Evolutionary conservation across 1,140 invertebrate genomes (phyloP).

Genomic region (Drosophila sulfurigaster): DNA sequence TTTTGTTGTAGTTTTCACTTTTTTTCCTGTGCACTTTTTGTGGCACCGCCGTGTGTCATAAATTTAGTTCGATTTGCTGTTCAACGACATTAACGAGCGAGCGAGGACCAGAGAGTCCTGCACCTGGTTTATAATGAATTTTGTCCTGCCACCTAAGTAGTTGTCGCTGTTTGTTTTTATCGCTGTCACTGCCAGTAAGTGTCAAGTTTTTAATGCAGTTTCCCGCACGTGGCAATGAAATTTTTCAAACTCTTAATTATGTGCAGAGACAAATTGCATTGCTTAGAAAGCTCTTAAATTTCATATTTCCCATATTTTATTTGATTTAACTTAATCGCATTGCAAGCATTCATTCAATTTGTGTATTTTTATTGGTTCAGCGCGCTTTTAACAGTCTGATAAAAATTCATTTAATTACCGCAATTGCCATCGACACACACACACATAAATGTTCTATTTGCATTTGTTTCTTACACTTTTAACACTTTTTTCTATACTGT

Average conservation of each 20-base stretch:
- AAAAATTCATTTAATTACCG: constrained; percentile 64
- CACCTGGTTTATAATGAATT: constrained; percentile 40
- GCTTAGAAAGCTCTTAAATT: constrained; percentile 5
- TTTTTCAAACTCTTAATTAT: constrained; percentile 76
- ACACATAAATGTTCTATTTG: constrained; percentile 63
- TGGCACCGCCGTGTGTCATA: constrained; percentile 66
- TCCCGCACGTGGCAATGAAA: constrained; percentile 68
- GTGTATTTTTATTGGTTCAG: constrained; percentile 8
- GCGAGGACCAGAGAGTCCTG: constrained; percentile 18
- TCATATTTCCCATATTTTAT: neutral
- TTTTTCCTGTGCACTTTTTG: constrained; percentile 7
- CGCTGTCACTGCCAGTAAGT: constrained; percentile 61
- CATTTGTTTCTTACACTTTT: constrained; percentile 55
- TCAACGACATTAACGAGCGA: constrained; percentile 71
- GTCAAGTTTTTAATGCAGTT: constrained; percentile 79
- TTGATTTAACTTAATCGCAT: constrained; percentile 12
- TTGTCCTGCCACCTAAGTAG: constrained; percentile 58
- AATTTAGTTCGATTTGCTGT: constrained; percentile 84
- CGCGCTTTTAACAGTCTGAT: constrained; percentile 34
- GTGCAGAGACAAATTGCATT: constrained; percentile 29
- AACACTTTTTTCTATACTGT: constrained; percentile 65
- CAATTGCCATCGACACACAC: constrained; percentile 27
- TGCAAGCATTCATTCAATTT: constrained; percentile 31
- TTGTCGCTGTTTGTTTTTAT: constrained; percentile 42
- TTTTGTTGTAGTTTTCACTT: constrained; percentile 43